A percentile compares a stretch with the other conserved stretches of the same genome.
Evolutionary conservation across 2,113 vertebrate genomes (phyloP).

Genomic region (Rhinolophus sinicus): DNA sequence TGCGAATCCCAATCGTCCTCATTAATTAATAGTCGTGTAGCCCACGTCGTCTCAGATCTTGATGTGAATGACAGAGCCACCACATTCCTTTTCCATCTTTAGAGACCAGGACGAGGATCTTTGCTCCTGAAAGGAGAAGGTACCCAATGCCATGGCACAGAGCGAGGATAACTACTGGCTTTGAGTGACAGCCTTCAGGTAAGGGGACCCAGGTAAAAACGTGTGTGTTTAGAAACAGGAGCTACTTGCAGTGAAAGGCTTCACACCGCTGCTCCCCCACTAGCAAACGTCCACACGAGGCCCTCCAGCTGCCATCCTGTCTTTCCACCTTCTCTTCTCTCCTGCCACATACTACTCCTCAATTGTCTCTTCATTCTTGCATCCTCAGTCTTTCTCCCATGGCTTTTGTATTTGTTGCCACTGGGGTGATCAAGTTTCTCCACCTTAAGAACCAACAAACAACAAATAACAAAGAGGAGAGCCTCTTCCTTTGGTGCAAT

Average conservation of each 20-base stretch:
- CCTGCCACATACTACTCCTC: fast-evolving
- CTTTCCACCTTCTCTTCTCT: fast-evolving
- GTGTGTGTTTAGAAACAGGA: fast-evolving
- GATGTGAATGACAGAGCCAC: neutral
- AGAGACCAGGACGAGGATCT: constrained; percentile 29
- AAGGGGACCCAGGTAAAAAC: neutral
- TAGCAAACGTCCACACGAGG: fast-evolving
- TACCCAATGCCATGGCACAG: neutral
- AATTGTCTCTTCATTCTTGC: fast-evolving
- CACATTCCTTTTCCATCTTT: neutral
- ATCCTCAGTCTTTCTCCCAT: fast-evolving
- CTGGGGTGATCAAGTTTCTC: neutral
- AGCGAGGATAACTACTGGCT: neutral
- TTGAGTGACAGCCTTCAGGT: constrained; percentile 64
- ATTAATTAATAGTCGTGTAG: fast-evolving
- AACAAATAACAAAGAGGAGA: no score
- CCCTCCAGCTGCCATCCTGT: fast-evolving
- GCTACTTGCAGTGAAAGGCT: fast-evolving
- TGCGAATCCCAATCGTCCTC: neutral
- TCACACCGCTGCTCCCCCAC: fast-evolving
- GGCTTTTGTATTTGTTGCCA: neutral
- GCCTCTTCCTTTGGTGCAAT: fast-evolving
- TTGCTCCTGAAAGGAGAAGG: neutral
- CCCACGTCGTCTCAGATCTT: neutral
- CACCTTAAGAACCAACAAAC: neutral